Evolutionary conservation across 2,113 vertebrate species (phyloP), one percentile per base, ranked within the genome.

Genomic region (Rynchops niger): DNA sequence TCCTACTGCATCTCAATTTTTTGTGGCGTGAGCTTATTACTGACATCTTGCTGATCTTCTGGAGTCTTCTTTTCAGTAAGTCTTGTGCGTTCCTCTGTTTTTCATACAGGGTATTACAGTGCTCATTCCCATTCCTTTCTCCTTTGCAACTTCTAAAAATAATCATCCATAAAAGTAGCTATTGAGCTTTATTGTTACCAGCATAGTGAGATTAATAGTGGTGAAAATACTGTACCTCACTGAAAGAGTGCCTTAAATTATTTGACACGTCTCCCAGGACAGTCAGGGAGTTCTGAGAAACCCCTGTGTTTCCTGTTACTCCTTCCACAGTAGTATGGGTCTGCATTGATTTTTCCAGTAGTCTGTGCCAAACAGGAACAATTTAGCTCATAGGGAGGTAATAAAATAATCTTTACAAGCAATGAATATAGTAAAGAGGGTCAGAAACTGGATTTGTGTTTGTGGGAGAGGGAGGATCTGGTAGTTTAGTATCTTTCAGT

Each of bases 321-420:
- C 72, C 61, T 92, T 94, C 81, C 58, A 80, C 26, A 5, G 40
- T 61, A 56, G 66, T 90, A 87, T 47, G 34, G 56, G 61, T 87
- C 49, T 95, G 66, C 93, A 97, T 95, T 95, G 95, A 97, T 97
- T 96, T 97, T 97, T 97, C 95, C 95, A 94, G 74, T 85, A 79
- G 73, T 50, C 91, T 87, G 36, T 97, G 95, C 95, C 96, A 97
- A 95, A 94, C 81, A 95, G 91, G 81, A 95, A 94, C 95, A 96
- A 97, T 96, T 94, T 92, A 79, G 69, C 61, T 94, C 47, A 23
- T 40, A 78, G 40, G 61, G 83, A 94, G 93, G 94, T 89, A 95
- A 91, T 96, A 96, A 96, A 96, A 93, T 93, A 91, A 76, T 88
- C 63, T 95, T 95, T 92, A 67, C 52, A 79, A 89, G 90, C 52